Percentiles rank a stretch among this genome's conserved stretches.
Evolutionary conservation across 2,797 vertebrate genomes (phyloP).

Genomic region (Cyclopterus lumpus): DNA sequence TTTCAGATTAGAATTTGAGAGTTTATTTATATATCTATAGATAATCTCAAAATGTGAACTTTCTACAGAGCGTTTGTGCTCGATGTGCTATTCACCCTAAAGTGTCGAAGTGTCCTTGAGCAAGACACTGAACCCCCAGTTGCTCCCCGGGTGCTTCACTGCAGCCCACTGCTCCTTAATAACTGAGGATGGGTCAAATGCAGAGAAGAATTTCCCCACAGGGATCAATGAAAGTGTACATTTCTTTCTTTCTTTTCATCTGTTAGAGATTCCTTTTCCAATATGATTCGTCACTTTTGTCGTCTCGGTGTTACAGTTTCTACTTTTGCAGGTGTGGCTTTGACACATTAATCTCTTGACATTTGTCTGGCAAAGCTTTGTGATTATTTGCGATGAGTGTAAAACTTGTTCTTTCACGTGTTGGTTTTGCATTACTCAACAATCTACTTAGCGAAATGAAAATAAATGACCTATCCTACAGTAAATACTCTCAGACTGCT

Average conservation of each 20-base stretch:
- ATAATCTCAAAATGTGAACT: not conserved
- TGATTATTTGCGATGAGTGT: not conserved
- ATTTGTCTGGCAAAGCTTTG: not conserved
- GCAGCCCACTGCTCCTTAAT: too few relatives aligned
- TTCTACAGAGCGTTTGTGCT: not conserved
- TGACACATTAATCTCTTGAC: not conserved
- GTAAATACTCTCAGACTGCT: constrained; percentile 12
- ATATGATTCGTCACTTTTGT: not conserved
- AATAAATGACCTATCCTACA: not conserved
- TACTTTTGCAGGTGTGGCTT: not conserved
- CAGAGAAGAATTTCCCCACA: too few relatives aligned
- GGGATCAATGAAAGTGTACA: too few relatives aligned
- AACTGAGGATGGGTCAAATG: too few relatives aligned
- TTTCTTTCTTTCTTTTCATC: not conserved
- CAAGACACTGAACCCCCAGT: too few relatives aligned
- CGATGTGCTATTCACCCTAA: not conserved
- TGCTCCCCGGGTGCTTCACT: too few relatives aligned
- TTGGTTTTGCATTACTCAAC: not conserved
- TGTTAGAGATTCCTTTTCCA: not conserved
- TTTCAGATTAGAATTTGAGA: too few relatives aligned
- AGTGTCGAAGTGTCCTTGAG: too few relatives aligned
- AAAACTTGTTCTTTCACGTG: not conserved
- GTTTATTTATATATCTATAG: not conserved
- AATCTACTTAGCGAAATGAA: constrained; percentile 6
- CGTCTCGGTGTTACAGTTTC: not conserved